Conservation (phyloP, 1,140 invertebrate genomes). For the Chironomus striatipennis region DNA sequence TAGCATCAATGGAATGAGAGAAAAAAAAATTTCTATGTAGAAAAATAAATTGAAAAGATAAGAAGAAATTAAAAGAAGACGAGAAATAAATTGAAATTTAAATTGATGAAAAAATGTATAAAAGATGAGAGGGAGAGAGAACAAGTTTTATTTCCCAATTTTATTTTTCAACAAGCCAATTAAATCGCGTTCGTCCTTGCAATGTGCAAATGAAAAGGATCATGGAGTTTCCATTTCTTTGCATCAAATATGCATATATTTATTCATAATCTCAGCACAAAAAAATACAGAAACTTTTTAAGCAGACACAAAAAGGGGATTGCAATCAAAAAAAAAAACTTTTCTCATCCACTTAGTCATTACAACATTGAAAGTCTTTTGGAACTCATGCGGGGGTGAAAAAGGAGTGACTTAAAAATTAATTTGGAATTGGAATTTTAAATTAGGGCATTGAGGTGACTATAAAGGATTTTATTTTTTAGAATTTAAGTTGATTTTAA, state of each 20-base stretch:
- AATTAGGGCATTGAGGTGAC: neutral
- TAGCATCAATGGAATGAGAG: neutral
- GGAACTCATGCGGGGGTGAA: neutral
- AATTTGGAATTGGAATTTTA: neutral
- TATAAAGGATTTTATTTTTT: no score
- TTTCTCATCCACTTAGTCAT: neutral
- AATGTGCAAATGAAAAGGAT: neutral
- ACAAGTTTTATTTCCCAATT: conserved; percentile 5
- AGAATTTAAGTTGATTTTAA: no score
- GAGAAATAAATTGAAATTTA: neutral
- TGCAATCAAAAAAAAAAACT: neutral
- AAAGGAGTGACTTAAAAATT: neutral
- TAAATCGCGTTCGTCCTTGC: neutral
- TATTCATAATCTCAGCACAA: neutral
- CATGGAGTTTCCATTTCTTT: neutral
- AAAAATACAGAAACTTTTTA: no score
- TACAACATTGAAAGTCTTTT: neutral
- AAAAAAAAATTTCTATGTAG: neutral
- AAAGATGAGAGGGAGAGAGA: neutral
- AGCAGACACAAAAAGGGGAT: no score
- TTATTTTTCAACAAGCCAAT: conserved; percentile 9
- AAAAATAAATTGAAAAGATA: neutral
- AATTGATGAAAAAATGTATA: conserved; percentile 3
- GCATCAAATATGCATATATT: conserved; percentile 14
- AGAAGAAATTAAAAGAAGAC: neutral